Evolutionary conservation across 2,113 vertebrate species (phyloP).

Genomic region (Corythornis vintsioides): DNA sequence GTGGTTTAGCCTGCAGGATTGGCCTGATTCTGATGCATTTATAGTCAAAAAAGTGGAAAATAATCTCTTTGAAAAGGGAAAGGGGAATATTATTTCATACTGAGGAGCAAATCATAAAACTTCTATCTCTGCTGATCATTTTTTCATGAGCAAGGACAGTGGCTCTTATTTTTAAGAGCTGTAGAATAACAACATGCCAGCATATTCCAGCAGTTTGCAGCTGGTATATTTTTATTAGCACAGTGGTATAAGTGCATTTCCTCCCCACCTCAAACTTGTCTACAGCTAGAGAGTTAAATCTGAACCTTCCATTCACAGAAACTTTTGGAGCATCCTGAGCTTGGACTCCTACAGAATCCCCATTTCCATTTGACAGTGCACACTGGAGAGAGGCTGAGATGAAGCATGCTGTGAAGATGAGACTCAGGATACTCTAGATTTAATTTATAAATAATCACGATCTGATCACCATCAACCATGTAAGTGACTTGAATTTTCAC

Average conservation of each 20-base stretch:
- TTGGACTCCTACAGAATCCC: not conserved
- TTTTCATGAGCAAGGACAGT: not conserved
- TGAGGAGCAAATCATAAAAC: not conserved
- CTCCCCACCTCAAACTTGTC: not conserved
- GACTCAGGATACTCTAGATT: not conserved
- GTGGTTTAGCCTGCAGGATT: not conserved
- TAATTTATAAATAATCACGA: not conserved
- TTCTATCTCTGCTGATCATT: not conserved
- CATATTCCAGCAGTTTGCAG: not conserved
- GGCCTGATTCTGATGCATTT: not conserved
- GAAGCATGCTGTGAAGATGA: not conserved
- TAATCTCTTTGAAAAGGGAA: not conserved
- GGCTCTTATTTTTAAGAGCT: not conserved
- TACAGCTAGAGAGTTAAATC: not conserved
- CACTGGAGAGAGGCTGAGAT: not conserved
- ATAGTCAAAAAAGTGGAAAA: not conserved
- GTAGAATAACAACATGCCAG: not conserved
- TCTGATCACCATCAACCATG: not conserved
- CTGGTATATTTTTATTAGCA: not conserved
- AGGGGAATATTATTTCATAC: not conserved
- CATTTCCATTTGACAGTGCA: not conserved
- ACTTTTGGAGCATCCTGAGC: not conserved
- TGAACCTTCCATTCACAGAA: not conserved
- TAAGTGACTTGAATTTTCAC: not conserved
- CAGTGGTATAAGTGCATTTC: not conserved